Evolutionary conservation across 2,888 invertebrate genomes (phyloP).

Genomic region (Oasisia sp.): DNA sequence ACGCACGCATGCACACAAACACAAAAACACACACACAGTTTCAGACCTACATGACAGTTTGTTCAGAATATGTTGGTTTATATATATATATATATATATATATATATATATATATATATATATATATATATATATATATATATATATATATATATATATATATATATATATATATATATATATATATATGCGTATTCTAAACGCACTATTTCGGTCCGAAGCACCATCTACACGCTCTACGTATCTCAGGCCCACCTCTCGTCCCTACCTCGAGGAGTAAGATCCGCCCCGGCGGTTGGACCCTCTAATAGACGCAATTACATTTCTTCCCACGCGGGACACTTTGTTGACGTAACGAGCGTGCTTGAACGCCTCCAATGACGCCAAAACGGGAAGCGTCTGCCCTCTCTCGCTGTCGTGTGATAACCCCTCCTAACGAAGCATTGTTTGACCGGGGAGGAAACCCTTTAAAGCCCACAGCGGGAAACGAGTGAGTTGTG

Average conservation of each 20-base stretch:
- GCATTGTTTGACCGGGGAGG: background rate
- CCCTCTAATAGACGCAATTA: background rate
- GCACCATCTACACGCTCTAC: background rate
- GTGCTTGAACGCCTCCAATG: background rate
- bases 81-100: no score
- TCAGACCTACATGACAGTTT: no score
- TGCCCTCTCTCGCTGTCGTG: background rate
- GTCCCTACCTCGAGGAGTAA: background rate
- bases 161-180: no score
- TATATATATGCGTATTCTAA: background rate
- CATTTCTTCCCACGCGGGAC: slow-evolving; percentile 5
- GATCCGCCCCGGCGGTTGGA: background rate
- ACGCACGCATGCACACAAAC: no score
- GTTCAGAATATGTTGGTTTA: no score
- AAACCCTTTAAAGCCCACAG: background rate
- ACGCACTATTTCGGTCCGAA: background rate
- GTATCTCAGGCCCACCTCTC: background rate
- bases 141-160: no score
- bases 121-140: no score
- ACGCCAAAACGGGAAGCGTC: slow-evolving; percentile 12
- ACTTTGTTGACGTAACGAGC: slow-evolving; percentile 12
- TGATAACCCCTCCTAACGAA: slow-evolving; percentile 3
- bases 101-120: no score
- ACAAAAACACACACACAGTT: no score
- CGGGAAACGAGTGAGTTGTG: background rate